Base-by-base conservation (phyloP, 2,113 vertebrate genomes). In the Corvus hawaiiensis region DNA sequence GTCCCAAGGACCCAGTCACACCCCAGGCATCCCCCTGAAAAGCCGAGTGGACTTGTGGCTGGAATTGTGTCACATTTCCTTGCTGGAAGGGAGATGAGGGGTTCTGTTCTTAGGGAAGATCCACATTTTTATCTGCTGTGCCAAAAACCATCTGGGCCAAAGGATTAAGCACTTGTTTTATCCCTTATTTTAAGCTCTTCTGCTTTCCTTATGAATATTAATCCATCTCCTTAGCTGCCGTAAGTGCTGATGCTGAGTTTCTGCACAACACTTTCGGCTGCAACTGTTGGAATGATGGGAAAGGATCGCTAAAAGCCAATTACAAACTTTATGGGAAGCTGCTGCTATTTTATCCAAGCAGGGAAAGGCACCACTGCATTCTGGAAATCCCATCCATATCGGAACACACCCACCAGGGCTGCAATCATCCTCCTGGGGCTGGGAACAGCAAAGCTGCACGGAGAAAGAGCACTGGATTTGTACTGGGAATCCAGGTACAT, bases 311-410 rank as follows among this genome's bases (percentile, higher is more conserved):
- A 35, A 93, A 88, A 94, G 69, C 68, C 80, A 90, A 73, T 76
- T 62, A 55, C 92, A 75, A 95, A 87, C 59, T 35, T 92, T 48
- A 68, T 84, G 67, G 80, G 77, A 96, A 92, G 39, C 82, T 74
- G 52, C 33, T 79, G 87, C 26, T 82, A 0, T 37, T 67, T 49
- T 10, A 54, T 16, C 66, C 52, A 6, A 33, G 84, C 6, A 55
- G 26, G 28, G 59, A 43, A 63, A 82, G 56, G 54, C 74, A n/a
- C 19, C 26, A 2, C 19, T 49, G 74, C 66, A 14, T 56, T 27
- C 86, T 84, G 87, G 77, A 89, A 89, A 89, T 3, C 26, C 77
- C 77, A 37, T 18, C 64, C 6, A 6, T 4, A 3, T 27, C 5
- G 58, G 44, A 63, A 77, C 39, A 27, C 17, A 7, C 10, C 15